phyloP scores from a whole-genome alignment of 1,140 invertebrate species.

The Drosophila ambigua region DNA sequence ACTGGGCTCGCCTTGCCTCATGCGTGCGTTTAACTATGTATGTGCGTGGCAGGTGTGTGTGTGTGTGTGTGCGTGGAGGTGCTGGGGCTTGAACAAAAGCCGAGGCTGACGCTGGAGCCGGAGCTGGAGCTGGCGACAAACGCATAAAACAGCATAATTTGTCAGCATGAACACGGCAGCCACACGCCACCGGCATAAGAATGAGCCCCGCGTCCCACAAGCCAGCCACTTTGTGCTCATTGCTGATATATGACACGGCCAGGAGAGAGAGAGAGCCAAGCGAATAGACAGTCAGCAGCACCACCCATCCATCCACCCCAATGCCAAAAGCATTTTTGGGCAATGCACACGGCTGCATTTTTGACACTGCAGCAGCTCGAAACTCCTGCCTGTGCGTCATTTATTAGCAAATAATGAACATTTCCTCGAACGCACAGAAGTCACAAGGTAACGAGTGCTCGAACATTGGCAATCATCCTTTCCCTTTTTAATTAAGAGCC shows the following conservation, averaged over 20 bases:
- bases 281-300: not conserved
- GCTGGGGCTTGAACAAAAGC: not conserved
- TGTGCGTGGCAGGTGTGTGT: not conserved
- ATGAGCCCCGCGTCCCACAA: conserved; percentile 47
- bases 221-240: conserved; percentile 15
- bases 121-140: conserved; percentile 55
- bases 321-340: not conserved
- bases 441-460: too few relatives aligned
- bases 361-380: too few relatives aligned
- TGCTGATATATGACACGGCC: conserved; percentile 22
- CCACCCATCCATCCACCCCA: not conserved
- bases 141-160: conserved; percentile 81
- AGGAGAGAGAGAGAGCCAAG: not conserved
- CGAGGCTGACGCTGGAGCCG: conserved; percentile 15
- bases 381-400: too few relatives aligned
- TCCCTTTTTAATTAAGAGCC: not conserved
- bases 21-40: conserved; percentile 61
- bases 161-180: conserved; percentile 69
- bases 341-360: too few relatives aligned
- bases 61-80: not conserved
- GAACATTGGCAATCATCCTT: not conserved
- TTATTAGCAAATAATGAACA: too few relatives aligned
- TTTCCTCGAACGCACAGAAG: too few relatives aligned
- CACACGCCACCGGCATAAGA: conserved; percentile 65
- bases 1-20: conserved; percentile 44